Base-by-base conservation (phyloP, 1,140 invertebrate genomes). In the Palaemon carinicauda region DNA sequence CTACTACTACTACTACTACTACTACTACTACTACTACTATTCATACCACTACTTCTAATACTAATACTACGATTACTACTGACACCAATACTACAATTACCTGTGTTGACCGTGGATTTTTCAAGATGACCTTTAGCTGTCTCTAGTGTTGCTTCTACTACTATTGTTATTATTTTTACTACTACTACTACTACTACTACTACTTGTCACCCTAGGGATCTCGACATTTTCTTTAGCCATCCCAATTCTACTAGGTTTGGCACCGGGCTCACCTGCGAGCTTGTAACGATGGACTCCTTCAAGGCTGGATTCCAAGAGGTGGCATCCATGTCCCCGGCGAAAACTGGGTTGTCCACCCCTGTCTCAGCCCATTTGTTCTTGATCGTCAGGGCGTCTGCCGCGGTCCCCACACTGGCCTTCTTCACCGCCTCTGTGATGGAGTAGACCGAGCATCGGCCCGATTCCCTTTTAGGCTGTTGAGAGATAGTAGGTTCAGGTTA, bases 341-440 rank as follows among this genome's bases (percentile, higher is more conserved):
- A 88, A 9, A 82, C 87, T 0, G 87, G 87, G 74, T 88, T 88
- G 50, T 83, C 87, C 0, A 88, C 33, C 77, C 90, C 80, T 73
- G 88, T 74, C 88, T 89, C 80, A 82, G 89, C 50, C 89, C 88
- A 88, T 27, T 79, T 78, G 53, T 74, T 52, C 1, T 27, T n/a
- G 33, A 85, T 53, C 15, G n/a, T 60, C 1, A 29, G 17, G 0
- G 53, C 52, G 0, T 51, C 60, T 10, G n/a, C 52, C 15, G n/a
- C 10, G 52, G 27, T 29, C 10, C 31, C 50, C 21, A 24, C 77
- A 9, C n/a, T 29, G 4, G 21, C 19, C 3, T 21, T 41, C 7
- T 41, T 14, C 27, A 51, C 53, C 12, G 24, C 52, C 51, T 53
- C 78, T 17, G 71, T 77, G 41, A 83, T 51, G 17, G 82, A 83